Evolutionary conservation across 30 jellyfish, hydroid and myxozoan genomes (phyloP).

Genomic region (Sanderia malayensis): DNA sequence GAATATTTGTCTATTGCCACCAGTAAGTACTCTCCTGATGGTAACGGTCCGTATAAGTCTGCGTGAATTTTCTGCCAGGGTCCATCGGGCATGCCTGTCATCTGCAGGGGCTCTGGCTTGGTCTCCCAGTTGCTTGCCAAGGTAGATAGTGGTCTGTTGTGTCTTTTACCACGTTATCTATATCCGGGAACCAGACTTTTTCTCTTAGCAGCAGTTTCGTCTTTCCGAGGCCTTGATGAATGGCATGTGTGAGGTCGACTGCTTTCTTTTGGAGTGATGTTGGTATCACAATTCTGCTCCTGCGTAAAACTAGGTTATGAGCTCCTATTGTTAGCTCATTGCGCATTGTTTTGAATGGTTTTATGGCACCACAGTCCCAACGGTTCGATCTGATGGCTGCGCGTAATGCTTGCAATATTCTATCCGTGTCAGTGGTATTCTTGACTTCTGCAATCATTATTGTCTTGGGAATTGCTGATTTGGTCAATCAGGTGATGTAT

Average conservation of each 20-base stretch:
- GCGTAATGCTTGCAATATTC: slow-evolving; percentile 9
- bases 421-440: neutral
- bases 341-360: neutral
- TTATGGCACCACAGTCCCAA: neutral
- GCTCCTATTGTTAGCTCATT: slow-evolving; percentile 11
- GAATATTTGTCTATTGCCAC: no score
- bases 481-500: slow-evolving; percentile 12
- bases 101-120: no score
- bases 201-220: slow-evolving; percentile 33
- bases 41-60: no score
- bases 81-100: no score
- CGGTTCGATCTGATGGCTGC: neutral
- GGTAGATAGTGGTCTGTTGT: no score
- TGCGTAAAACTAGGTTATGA: slow-evolving; percentile 11
- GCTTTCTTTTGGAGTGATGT: slow-evolving; percentile 39
- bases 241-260: slow-evolving; percentile 28
- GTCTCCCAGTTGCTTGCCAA: no score
- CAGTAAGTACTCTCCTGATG: no score
- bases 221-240: slow-evolving; percentile 4
- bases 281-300: slow-evolving; percentile 38
- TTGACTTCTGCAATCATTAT: slow-evolving; percentile 16
- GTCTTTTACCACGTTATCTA: no score
- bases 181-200: slow-evolving; percentile 33
- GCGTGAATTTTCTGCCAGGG: no score
- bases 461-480: slow-evolving; percentile 21